These are phyloP conservation scores for Ceyx margarethae DNA, from an alignment of 2,113 vertebrate species.

Conservation along the genomic window DNA sequence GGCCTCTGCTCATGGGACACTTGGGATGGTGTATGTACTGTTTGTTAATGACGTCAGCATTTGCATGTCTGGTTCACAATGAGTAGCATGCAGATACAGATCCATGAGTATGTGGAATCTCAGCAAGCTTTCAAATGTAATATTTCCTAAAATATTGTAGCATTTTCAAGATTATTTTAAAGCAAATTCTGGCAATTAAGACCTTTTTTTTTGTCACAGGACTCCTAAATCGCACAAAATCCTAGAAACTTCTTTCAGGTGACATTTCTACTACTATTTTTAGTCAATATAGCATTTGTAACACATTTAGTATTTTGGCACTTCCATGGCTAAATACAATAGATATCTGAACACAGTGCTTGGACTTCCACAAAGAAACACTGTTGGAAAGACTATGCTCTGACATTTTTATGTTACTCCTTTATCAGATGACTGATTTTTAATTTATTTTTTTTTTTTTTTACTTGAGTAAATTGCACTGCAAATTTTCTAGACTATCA, in stretches of 20 bases:
- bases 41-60: not conserved
- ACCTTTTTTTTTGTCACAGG: constrained; percentile 63
- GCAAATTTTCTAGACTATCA: not conserved
- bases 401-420: not conserved
- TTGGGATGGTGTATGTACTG: not conserved
- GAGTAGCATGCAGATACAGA: constrained; percentile 13
- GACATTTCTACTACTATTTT: constrained; percentile 63
- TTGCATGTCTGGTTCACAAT: constrained; percentile 1
- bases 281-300: constrained; percentile 42
- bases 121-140: constrained; percentile 36
- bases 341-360: constrained; percentile 38
- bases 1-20: constrained; percentile 24
- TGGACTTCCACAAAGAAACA: constrained; percentile 50
- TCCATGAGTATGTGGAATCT: constrained; percentile 26
- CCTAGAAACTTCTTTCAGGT: constrained; percentile 66
- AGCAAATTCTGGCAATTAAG: constrained; percentile 64
- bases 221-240: constrained; percentile 60
- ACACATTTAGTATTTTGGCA: constrained; percentile 27
- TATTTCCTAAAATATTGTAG: constrained; percentile 54
- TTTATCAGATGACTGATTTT: not conserved
- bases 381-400: not conserved
- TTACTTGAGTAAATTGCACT: not conserved
- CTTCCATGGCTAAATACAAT: not conserved
- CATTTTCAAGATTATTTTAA: constrained; percentile 44
- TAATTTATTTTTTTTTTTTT: not conserved